Evolutionary conservation across 1,140 invertebrate species (phyloP), one percentile per base, ranked within the genome.

Genomic region (Homalodisca vitripennis): DNA sequence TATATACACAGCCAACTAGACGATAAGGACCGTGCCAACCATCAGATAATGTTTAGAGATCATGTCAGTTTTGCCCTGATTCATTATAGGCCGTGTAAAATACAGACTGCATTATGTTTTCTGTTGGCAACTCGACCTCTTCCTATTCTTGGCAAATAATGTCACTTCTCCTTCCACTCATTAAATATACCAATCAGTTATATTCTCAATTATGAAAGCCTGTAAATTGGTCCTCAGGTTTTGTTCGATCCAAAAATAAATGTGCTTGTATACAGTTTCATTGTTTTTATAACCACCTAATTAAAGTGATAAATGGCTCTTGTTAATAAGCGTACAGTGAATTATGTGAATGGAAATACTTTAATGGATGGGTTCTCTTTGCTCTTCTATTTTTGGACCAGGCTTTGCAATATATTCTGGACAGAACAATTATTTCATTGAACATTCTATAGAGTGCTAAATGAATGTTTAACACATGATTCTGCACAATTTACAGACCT

Each of bases 81-180:
- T 60, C 55, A 60, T 60, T 60, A 60, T 26, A 6, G 55, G 26
- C 48, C 20, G 6, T 60, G n/a, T 60, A 27, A 60, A 27, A 60
- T 60, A 60, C 55, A 60, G 26, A n/a, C 55, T 60, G 55, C 55
- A 60, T 60, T 60, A 60, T 60, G 55, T 60, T 26, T 10, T 27
- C 55, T 53, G 48, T 24, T 60, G 55, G 55, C 55, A 60, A 51
- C 55, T 6, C 24, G 14, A 10, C 6, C 10, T 13, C 13, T 13
- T 26, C 24, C 55, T 60, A 60, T 60, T 60, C 55, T 6, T 26
- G 26, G 55, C 27, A 60, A n/a, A 27, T 60, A 60, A 60, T 27
- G 55, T 22, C 13, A 30, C 55, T 60, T 60, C 55, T 27, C 2
- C 48, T 17, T 17, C 34, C 34, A 6, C 55, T 26, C 55, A 60